Base-by-base conservation (phyloP, 2,888 invertebrate genomes). In the Pseudococcus longispinus region DNA sequence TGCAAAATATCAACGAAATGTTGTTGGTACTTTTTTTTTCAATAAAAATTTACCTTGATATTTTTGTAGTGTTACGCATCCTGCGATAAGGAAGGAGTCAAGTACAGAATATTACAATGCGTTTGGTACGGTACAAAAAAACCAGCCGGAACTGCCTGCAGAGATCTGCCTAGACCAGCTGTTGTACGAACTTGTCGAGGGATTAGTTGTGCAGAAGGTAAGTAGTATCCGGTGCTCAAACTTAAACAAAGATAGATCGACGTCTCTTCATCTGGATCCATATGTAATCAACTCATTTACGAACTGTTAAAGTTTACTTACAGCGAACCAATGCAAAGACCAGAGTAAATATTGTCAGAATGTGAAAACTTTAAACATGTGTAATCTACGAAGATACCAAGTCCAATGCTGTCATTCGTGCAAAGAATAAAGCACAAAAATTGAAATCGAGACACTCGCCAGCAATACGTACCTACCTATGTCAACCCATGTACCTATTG, bases 321-420 rank as follows among this genome's bases (percentile, higher is more conserved):
- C 91, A 94, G 94, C 92, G 90, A 92, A 92, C 88, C 93, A 94
- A 84, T 97, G 96, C 91, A 94, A 94, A 89, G 96, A 97, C 91
- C 93, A 94, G 74, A 97, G 96, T 83, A 94, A 94, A 89, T 95
- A 95, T 91, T 98, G 97, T 91, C 94, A 94, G 89, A 96, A 96
- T 90, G 96, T 97, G 29, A 95, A 95, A 89, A 93, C 94, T 86
- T 95, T 97, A 95, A 96, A 96, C 90, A 93, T 97, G 93, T 98
- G 98, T 91, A 94, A 95, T 85, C 93, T 96, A 89, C 93, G 94
- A 89, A 93, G 95, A 65, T 97, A 96, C 91, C 94, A 94, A 90
- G 93, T 94, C 90, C 96, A 96, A 90, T 98, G 98, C 91, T 98
- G 97, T 92, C 93, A 94, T 89, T 95, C 97, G 87, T 97, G 97